Conservation (phyloP, 2,797 vertebrate genomes). For the Alectoris magna region DNA sequence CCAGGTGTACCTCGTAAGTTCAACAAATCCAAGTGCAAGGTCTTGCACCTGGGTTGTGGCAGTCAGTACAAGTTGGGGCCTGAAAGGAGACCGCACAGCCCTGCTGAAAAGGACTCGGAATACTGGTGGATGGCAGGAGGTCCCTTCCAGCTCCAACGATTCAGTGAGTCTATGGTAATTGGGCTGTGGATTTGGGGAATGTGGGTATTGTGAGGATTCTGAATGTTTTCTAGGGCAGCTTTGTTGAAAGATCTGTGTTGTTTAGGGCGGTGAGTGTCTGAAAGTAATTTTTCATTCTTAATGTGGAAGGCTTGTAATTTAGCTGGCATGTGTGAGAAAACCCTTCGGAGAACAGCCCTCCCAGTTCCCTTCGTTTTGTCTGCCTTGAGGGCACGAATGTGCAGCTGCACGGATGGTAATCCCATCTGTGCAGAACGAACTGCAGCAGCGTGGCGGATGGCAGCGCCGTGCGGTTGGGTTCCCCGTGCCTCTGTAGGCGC, state of each 20-base stretch:
- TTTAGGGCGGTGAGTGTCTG: background rate
- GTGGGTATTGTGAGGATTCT: background rate
- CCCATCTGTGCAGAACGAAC: constrained; percentile 1
- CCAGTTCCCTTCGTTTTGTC: background rate
- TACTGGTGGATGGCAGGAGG: too few relatives aligned
- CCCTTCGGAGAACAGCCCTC: constrained; percentile 30
- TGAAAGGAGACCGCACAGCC: too few relatives aligned
- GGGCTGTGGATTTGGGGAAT: background rate
- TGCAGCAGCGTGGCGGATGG: background rate
- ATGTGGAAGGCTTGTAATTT: background rate
- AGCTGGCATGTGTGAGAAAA: constrained; percentile 15
- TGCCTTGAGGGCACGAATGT: constrained; percentile 54
- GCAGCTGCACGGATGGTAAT: constrained; percentile 56
- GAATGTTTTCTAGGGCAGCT: background rate
- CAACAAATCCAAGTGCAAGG: too few relatives aligned
- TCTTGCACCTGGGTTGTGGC: too few relatives aligned
- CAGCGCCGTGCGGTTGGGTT: too few relatives aligned
- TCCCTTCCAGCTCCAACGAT: too few relatives aligned
- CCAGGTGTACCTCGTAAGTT: too few relatives aligned
- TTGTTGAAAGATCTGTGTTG: background rate
- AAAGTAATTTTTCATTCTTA: constrained; percentile 16
- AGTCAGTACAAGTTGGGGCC: too few relatives aligned
- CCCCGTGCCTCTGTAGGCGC: too few relatives aligned
- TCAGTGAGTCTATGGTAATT: background rate
- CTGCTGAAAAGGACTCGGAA: too few relatives aligned